These are phyloP conservation scores for Portunus trituberculatus DNA, from an alignment of 1,140 invertebrate genomes.

Conservation along the genomic window DNA sequence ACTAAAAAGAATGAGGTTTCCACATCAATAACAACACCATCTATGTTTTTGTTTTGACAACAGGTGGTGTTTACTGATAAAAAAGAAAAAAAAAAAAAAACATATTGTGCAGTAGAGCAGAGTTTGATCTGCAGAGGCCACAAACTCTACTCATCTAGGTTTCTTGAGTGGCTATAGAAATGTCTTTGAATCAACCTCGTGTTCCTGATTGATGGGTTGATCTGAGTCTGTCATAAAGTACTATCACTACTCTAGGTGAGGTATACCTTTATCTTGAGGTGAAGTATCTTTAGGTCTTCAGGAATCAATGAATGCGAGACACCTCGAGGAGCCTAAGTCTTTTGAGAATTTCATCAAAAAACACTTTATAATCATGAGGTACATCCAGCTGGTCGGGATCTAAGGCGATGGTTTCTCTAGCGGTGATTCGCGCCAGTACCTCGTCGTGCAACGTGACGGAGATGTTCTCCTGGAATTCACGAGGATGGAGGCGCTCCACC, in stretches of 20 bases:
- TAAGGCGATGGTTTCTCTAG: not conserved
- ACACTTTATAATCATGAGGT: not conserved
- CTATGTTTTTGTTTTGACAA: not conserved
- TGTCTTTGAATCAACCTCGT: not conserved
- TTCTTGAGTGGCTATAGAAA: not conserved
- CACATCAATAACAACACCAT: too few relatives aligned
- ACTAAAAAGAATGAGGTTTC: too few relatives aligned
- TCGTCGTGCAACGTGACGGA: constrained; percentile 2
- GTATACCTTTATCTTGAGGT: not conserved
- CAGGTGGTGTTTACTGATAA: not conserved
- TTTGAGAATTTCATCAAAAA: constrained; percentile 28
- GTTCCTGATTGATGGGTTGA: not conserved
- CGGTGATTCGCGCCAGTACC: not conserved
- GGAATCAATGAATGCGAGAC: not conserved
- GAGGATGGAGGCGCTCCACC: not conserved
- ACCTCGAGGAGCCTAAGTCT: not conserved
- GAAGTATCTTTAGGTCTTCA: not conserved
- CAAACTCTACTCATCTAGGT: not conserved
- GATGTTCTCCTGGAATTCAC: constrained; percentile 25
- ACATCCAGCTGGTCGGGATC: not conserved
- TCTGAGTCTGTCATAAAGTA: not conserved
- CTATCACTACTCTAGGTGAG: not conserved
- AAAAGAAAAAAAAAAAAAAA: not conserved
- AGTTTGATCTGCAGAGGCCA: not conserved
- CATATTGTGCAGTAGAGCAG: not conserved